Base-by-base conservation (phyloP, 2,113 vertebrate genomes). In the Lepus timidus region DNA sequence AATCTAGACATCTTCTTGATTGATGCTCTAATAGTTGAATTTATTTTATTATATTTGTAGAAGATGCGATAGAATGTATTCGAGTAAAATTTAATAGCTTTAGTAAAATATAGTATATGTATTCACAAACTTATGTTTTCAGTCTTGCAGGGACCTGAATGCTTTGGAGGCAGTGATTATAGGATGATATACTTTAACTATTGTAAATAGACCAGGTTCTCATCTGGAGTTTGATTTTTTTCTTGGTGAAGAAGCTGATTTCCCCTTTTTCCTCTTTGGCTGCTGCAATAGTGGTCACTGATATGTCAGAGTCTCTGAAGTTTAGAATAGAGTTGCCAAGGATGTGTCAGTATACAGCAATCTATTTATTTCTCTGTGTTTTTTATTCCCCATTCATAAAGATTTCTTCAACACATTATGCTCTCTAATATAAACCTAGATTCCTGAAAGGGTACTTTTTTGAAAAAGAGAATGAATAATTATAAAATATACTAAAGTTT, bases 401-500 rank as follows among this genome's bases (percentile, higher is more conserved):
- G 58, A 65, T 79, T 87, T 83, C 6, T 29, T 74, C 85, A 58
- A 82, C 10, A 88, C 4, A 67, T 68, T 64, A 44, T 62, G 70
- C 14, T 14, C 9, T n/a, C 17, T 25, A 27, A 75, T 19, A 85
- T 36, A 89, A 87, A 52, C 44, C 31, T 94, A 70, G 9, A 71
- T 74, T 90, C 62, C 51, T 61, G 17, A 93, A 91, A 88, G 29
- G 44, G 20, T 3, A 68, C 44, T 68, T 89, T 85, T 36, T 49
- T 79, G 74, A 36, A 33, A 39, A 94, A 89, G 31, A 90, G 25
- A 39, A 85, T 68, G 22, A 1, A 44, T 91, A 82, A 58, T 75
- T 71, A 74, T 80, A 89, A 91, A 86, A 68, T 64, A 73, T 20
- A n/a, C 90, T 84, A 90, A 71, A 29, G 64, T 17, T 85, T 68